Evolutionary conservation across 2,113 vertebrate genomes (phyloP), one percentile per base, ranked within the genome.

Genomic region (Paradisaea rubra): DNA sequence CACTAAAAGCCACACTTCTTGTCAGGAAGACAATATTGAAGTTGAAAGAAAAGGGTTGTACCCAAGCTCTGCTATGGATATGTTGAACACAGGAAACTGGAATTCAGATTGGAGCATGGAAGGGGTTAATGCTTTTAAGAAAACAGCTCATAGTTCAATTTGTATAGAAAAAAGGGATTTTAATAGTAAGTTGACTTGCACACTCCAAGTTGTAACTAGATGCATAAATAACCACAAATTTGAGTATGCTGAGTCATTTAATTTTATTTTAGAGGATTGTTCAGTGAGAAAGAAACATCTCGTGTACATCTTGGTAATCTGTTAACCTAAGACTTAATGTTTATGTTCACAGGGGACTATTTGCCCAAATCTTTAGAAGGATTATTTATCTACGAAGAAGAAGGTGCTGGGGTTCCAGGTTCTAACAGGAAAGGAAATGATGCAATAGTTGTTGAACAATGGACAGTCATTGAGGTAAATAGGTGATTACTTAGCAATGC

Each of bases 391-490:
- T 99, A 99, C 4, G 99, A 99, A 97, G 99, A 99, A 97, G 98
- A 98, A 74, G 97, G 97, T 83, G 85, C 97, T 79, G 97, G 96
- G 35, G 52, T 97, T 85, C 97, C 97, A 65, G 97, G 97, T 63
- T 96, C 96, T 49, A 95, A 89, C 90, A 97, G 96, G 90, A 98
- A 96, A 39, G 98, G 98, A 97, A 99, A 99, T 71, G 99, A 99
- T 97, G 98, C 99, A 74, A 99, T 99, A 50, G 98, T 99, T 33
- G 99, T 99, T 13, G 99, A 99, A 97, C 99, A 99, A 97, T 99
- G 99, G 99, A 99, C 99, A 1, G 98, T 99, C 88, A 98, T 99
- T 79, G 99, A 99, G 98, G 99, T 99, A 96, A 98, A 95, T 35
- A 17, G 15, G 14, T 84, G 68, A 85, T 95, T 81, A 72, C 71